Conservation (phyloP, 2,888 invertebrate species). For the Odontocerum albicorne region DNA sequence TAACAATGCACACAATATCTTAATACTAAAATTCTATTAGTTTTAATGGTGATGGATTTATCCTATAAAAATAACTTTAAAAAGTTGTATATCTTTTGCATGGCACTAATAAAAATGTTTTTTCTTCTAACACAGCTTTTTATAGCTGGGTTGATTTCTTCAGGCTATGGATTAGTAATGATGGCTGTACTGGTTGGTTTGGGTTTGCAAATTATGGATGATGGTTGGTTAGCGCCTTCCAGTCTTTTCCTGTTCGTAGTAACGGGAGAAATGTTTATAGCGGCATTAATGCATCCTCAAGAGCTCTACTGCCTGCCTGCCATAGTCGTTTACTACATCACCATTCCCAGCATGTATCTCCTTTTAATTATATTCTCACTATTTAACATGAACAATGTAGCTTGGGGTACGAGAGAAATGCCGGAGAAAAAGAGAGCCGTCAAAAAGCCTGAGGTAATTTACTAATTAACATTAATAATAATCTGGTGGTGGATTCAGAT, state of each 20-base stretch:
- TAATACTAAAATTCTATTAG: too few relatives aligned
- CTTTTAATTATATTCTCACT: constrained; percentile 88
- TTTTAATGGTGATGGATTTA: too few relatives aligned
- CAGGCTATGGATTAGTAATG: constrained; percentile 82
- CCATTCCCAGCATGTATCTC: constrained; percentile 95
- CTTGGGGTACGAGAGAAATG: constrained; percentile 92
- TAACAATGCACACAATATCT: too few relatives aligned
- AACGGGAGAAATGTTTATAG: constrained; percentile 65
- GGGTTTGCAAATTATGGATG: constrained; percentile 73
- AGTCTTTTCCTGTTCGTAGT: constrained; percentile 82
- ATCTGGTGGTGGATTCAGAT: too few relatives aligned
- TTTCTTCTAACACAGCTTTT: constrained; percentile 59
- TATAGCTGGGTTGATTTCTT: constrained; percentile 74
- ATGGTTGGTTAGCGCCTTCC: constrained; percentile 80
- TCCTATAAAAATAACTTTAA: too few relatives aligned
- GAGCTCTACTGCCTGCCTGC: constrained; percentile 76
- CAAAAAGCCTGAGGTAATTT: constrained; percentile 10
- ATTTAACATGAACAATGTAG: constrained; percentile 90
- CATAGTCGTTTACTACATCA: constrained; percentile 81
- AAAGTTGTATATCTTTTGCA: too few relatives aligned
- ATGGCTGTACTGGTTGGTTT: constrained; percentile 83
- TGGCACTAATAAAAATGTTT: too few relatives aligned
- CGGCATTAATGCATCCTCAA: constrained; percentile 75
- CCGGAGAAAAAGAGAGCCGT: constrained; percentile 50
- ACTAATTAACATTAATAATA: constrained; percentile 58